Base-by-base conservation (phyloP, 2,888 invertebrate species). In the Buathra laborator region DNA sequence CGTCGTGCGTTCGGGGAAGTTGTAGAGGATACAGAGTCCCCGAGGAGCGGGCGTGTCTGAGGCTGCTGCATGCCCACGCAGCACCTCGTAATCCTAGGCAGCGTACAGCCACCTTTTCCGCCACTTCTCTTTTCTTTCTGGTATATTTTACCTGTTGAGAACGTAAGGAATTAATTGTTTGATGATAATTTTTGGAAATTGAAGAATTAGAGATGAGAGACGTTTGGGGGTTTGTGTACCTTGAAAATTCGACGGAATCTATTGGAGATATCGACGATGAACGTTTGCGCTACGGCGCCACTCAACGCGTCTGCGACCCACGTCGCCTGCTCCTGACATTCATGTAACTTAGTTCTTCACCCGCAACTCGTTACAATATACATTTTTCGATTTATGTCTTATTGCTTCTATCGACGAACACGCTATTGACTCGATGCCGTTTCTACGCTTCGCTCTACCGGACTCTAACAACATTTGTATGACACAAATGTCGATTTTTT, bases 1-100 rank as follows among this genome's bases (percentile, higher is more conserved):
- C 93, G 93, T 86, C 93, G 92, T 87, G 93, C 90, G 90, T 91
- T 93, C 90, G 93, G 94, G 93, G 94, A 92, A 92, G 94, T 93
- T 92, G 94, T 93, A 92, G 94, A 94, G 93, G 94, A 93, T 94
- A 93, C 94, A 90, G 94, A 94, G 93, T 94, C 94, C 94, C 94
- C 94, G 91, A 94, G 93, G 91, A 94, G 94, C 93, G 94, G 94
- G 94, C 94, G 94, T 92, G 94, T 93, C 94, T 94, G 94, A 93
- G 94, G 94, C 93, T 94, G 94, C 94, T 94, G 94, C 94, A 94
- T 94, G 93, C 94, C 94, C 94, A 93, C 92, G 93, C 94, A 94
- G 94, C 94, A 92, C 93, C 94, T 92, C 94, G 91, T 90, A 92
- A 93, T 93, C 92, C 91, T 90, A 92, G 94, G 94, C 90, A 94